Conservation (phyloP, 2,113 vertebrate genomes). For the Pseudonaja textilis region DNA sequence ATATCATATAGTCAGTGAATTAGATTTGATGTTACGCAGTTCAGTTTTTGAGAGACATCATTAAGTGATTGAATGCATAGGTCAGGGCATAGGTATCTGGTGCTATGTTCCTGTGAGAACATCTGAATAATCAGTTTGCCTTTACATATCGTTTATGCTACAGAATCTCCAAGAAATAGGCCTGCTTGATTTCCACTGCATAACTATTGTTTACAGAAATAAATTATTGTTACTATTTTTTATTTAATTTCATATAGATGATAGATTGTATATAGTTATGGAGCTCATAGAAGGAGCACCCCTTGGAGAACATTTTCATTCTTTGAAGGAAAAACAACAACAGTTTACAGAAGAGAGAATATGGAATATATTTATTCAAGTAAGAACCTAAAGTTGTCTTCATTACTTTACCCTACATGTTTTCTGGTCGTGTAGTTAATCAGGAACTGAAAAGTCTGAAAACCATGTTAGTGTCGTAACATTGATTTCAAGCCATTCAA, state of each 20-base stretch:
- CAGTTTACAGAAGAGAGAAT: slow-evolving; percentile 83
- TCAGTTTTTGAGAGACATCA: neutral
- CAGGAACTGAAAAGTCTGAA: neutral
- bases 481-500: no score
- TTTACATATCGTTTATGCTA: neutral
- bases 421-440: neutral
- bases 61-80: neutral
- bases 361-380: slow-evolving; percentile 91
- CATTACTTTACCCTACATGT: neutral
- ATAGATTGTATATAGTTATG: slow-evolving; percentile 87
- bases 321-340: slow-evolving; percentile 85
- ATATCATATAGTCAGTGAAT: neutral
- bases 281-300: slow-evolving; percentile 86
- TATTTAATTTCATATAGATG: slow-evolving; percentile 65
- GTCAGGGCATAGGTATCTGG: neutral
- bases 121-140: neutral
- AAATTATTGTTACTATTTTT: slow-evolving; percentile 6
- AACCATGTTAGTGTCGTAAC: neutral
- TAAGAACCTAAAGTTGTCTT: slow-evolving; percentile 38
- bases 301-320: slow-evolving; percentile 82
- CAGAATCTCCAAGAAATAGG: neutral
- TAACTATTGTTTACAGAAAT: neutral
- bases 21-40: neutral
- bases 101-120: neutral
- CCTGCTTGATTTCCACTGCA: neutral